Base-by-base conservation (phyloP, 2,113 vertebrate genomes). In the Myrmophylax atrothorax region DNA sequence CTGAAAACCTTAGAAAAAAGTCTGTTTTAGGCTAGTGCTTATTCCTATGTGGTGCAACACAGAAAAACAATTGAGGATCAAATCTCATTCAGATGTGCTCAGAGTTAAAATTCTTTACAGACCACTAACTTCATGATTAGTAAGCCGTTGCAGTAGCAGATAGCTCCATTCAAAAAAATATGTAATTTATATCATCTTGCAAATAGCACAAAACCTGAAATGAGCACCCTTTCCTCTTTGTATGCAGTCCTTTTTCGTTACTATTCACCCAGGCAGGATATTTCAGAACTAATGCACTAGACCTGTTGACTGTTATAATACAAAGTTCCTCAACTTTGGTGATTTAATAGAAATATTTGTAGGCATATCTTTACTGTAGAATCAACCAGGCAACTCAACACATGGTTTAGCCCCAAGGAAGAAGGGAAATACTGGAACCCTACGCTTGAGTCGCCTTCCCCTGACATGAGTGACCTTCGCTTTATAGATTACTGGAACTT, bases 61-160 rank as follows among this genome's bases (percentile, higher is more conserved):
- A 90, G 50, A 63, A 84, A 86, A 86, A 13, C 9, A 67, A 46
- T 70, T 58, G 29, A 24, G 9, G 29, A 78, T 26, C 31, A 53
- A 70, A 56, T 49, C 29, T 52, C 44, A n/a, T 53, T 77, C 59
- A 69, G 58, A 55, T 70, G 10, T 76, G 17, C 38, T 72, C 7
- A 37, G 35, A 89, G 68, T 72, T 49, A 55, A 93, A 88, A 77
- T 64, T 92, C 62, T 86, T 93, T 93, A 55, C 40, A 87, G 63
- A 80, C 46, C 56, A 86, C 42, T 74, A 26, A 84, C 93, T 89
- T 83, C 22, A 44, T 55, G 35, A 84, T 42, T 15, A 49, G 13
- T 67, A 81, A 83, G 62, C 67, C n/a, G 23, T 33, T 87, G 47
- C 24, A 86, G 83, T 94, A 82, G 18, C n/a, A 87, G 40, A 20